Conservation (phyloP, 2,797 vertebrate species). For the Staurois parvus region DNA sequence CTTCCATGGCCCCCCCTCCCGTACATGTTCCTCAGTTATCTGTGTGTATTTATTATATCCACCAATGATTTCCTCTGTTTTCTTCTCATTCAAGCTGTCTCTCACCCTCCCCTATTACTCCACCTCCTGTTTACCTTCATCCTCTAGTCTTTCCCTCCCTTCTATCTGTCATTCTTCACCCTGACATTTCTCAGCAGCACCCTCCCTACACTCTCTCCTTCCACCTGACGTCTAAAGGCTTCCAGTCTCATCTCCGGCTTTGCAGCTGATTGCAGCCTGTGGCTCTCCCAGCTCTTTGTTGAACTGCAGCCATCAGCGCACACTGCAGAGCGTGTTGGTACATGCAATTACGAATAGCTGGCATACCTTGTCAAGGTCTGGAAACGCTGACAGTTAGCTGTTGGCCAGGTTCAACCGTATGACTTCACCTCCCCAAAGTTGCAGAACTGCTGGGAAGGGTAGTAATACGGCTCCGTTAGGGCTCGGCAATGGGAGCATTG, state of each 20-base stretch:
- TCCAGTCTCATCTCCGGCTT: not conserved
- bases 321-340: not conserved
- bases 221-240: not conserved
- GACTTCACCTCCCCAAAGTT: no score
- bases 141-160: not conserved
- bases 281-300: not conserved
- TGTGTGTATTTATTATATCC: not conserved
- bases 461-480: no score
- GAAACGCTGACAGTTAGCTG: no score
- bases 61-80: not conserved
- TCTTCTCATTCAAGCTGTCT: constrained; percentile 9
- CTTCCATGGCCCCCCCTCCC: no score
- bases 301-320: not conserved
- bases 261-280: not conserved
- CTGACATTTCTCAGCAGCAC: not conserved
- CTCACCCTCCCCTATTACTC: not conserved
- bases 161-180: not conserved
- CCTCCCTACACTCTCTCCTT: not conserved
- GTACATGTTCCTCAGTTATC: no score
- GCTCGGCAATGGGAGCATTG: no score
- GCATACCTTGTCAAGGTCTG: no score
- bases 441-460: no score
- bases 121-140: constrained; percentile 26
- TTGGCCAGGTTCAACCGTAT: no score
- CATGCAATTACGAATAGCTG: not conserved